Evolutionary conservation across 1,140 invertebrate species (phyloP).

Genomic region (Fopius arisanus): DNA sequence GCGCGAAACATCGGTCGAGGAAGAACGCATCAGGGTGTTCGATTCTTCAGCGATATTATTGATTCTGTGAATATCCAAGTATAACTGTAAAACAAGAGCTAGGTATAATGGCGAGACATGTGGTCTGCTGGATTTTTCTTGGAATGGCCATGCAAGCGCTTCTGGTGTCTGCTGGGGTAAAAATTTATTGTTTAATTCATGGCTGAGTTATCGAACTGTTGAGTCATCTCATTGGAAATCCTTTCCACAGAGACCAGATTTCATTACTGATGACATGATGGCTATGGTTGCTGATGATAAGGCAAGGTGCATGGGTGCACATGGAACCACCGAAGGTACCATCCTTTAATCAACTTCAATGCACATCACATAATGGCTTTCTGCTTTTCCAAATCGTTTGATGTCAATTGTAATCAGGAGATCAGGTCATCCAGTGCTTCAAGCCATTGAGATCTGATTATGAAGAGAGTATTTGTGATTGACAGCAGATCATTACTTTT

Average conservation of each 20-base stretch:
- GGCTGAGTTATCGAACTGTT: not conserved
- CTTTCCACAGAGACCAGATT: conserved; percentile 47
- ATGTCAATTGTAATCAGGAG: conserved; percentile 2
- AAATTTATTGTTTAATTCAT: not conserved
- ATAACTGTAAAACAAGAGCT: not conserved
- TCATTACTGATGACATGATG: conserved; percentile 51
- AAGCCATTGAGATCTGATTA: too few relatives aligned
- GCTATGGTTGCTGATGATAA: conserved; percentile 56
- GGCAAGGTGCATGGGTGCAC: conserved; percentile 50
- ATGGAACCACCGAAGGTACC: conserved; percentile 56
- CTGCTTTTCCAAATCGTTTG: too few relatives aligned
- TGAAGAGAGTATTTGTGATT: too few relatives aligned
- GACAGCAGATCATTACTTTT: too few relatives aligned
- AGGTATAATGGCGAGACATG: not conserved
- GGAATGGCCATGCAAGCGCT: conserved; percentile 5
- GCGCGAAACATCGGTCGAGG: not conserved
- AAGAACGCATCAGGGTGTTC: not conserved
- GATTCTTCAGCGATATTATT: not conserved
- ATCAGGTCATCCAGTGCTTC: too few relatives aligned
- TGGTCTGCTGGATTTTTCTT: not conserved
- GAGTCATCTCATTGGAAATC: conserved; percentile 2
- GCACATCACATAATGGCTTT: too few relatives aligned
- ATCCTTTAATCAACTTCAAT: too few relatives aligned
- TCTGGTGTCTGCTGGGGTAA: conserved; percentile 13
- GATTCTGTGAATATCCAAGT: not conserved